These are phyloP conservation scores for Cyprinodon tularosa DNA, from an alignment of 2,113 vertebrate genomes.

Conservation along the genomic window DNA sequence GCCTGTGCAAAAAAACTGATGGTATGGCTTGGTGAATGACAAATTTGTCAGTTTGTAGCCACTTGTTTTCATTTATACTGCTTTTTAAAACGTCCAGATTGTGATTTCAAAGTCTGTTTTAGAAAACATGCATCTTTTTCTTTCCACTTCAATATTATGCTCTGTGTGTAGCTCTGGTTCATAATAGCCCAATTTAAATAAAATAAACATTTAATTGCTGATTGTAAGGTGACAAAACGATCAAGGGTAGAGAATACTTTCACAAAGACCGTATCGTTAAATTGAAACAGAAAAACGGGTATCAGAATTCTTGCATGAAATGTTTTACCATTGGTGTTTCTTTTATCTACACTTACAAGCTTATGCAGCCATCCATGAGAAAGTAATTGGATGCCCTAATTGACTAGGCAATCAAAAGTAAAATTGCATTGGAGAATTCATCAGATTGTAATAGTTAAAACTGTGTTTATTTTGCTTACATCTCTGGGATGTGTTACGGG, in stretches of 20 bases:
- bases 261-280: neutral
- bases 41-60: too few species aligned
- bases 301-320: neutral
- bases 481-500: neutral
- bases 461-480: neutral
- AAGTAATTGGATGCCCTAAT: neutral
- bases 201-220: neutral
- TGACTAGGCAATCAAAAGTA: conserved; percentile 1
- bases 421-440: conserved; percentile 4
- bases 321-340: neutral
- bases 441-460: conserved; percentile 5
- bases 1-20: too few species aligned
- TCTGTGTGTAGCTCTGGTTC: neutral
- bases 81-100: too few species aligned
- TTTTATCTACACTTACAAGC: neutral
- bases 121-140: neutral
- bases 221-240: neutral
- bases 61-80: too few species aligned
- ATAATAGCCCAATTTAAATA: neutral
- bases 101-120: neutral
- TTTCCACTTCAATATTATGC: neutral
- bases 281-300: neutral
- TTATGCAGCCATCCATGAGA: neutral
- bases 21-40: too few species aligned
- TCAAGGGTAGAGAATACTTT: neutral